Conservation (phyloP, 2,888 invertebrate species). For the Melolontha melolontha region DNA sequence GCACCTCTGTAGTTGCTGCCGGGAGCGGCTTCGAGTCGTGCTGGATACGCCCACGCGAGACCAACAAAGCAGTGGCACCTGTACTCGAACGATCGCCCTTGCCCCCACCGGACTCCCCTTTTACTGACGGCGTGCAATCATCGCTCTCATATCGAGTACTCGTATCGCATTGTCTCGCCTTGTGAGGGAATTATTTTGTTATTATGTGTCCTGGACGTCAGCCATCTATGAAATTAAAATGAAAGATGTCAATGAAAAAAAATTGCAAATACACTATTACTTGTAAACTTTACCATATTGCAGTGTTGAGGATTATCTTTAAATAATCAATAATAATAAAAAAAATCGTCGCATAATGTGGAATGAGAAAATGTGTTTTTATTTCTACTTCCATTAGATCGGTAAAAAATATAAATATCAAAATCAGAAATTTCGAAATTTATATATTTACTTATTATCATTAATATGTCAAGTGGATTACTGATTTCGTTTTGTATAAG, state of each 20-base stretch:
- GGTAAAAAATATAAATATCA: constrained; percentile 1
- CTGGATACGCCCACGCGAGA: constrained; percentile 52
- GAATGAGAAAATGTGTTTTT: background rate
- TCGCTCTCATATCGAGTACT: constrained; percentile 45
- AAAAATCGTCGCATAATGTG: background rate
- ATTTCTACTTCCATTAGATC: constrained; percentile 4
- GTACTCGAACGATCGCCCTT: constrained; percentile 39
- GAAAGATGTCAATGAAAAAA: constrained; percentile 8
- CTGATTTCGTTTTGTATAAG: too few species aligned
- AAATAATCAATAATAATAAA: background rate
- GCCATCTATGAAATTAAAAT: constrained; percentile 15
- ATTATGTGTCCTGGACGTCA: constrained; percentile 31
- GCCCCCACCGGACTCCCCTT: constrained; percentile 23
- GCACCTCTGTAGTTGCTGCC: constrained; percentile 44
- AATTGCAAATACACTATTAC: background rate
- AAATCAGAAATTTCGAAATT: constrained; percentile 1
- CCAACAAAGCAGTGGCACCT: constrained; percentile 51
- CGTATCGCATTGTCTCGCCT: constrained; percentile 45
- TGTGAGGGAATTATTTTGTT: constrained; percentile 42
- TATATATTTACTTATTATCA: constrained; percentile 21
- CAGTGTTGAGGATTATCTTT: background rate
- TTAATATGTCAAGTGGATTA: constrained; percentile 15
- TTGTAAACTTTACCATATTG: background rate
- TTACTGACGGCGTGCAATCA: constrained; percentile 43
- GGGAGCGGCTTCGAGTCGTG: constrained; percentile 53